A percentile compares a stretch with the other conserved stretches of the same genome.
Conservation (phyloP, 2,888 invertebrate genomes). For the Uloborus plumipes region DNA sequence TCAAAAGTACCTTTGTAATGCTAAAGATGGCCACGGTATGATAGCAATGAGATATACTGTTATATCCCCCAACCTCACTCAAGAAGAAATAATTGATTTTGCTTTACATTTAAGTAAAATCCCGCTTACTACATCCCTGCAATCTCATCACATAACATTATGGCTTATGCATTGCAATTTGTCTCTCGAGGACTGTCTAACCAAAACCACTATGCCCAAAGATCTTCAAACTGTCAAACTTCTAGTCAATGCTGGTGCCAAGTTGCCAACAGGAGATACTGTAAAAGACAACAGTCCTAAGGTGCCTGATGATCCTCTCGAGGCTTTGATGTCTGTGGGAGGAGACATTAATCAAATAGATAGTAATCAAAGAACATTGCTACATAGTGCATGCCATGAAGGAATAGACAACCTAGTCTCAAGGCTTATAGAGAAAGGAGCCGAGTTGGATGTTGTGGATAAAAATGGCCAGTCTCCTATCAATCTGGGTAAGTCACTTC, state of each 20-base stretch:
- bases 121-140: constrained; percentile 69
- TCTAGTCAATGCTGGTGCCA: constrained; percentile 82
- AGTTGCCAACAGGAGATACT: constrained; percentile 50
- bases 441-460: constrained; percentile 78
- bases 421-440: constrained; percentile 76
- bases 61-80: constrained; percentile 73
- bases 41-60: constrained; percentile 82
- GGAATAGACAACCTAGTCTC: constrained; percentile 81
- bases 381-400: constrained; percentile 83
- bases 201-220: constrained; percentile 63
- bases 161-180: constrained; percentile 82
- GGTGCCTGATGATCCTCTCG: constrained; percentile 60
- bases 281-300: constrained; percentile 68
- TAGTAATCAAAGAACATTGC: constrained; percentile 78
- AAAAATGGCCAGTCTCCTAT: constrained; percentile 86
- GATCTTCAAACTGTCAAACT: constrained; percentile 72
- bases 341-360: constrained; percentile 75
- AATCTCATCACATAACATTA: constrained; percentile 78
- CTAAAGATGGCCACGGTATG: constrained; percentile 89
- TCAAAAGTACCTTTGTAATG: constrained; percentile 89
- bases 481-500: constrained; percentile 76
- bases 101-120: constrained; percentile 73
- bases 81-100: constrained; percentile 73
- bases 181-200: constrained; percentile 70
- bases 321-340: constrained; percentile 68